These are phyloP conservation scores for Psittacula derbiana DNA, from an alignment of 2,797 vertebrate species.

Conservation along the genomic window DNA sequence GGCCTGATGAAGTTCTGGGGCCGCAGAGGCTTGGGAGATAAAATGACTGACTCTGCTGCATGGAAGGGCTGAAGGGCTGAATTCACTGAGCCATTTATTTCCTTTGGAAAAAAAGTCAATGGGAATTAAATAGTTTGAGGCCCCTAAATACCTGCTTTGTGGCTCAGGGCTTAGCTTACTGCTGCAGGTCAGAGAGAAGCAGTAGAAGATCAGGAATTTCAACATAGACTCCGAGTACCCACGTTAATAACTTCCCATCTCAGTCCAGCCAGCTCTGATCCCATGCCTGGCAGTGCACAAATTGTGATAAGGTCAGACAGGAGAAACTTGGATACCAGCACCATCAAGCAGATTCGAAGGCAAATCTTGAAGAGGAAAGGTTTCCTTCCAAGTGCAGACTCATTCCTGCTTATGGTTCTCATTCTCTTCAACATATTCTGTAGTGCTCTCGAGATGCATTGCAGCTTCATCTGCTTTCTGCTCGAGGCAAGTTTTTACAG, in stretches of 20 bases:
- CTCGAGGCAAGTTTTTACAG: slow-evolving; percentile 30
- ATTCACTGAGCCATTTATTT: not conserved
- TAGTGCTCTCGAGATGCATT: slow-evolving; percentile 16
- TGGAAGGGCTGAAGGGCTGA: not conserved
- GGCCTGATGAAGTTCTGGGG: not conserved
- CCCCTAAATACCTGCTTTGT: not conserved
- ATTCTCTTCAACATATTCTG: not conserved
- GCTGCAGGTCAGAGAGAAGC: not conserved
- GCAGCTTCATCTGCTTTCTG: slow-evolving; percentile 47
- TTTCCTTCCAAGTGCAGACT: slow-evolving; percentile 15
- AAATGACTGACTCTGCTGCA: not conserved
- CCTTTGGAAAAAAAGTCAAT: slow-evolving; percentile 27
- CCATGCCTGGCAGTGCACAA: slow-evolving; percentile 14
- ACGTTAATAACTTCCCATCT: not conserved
- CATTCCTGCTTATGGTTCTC: slow-evolving; percentile 10
- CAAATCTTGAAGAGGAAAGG: slow-evolving; percentile 1
- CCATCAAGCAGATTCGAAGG: slow-evolving; percentile 11
- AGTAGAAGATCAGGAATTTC: not conserved
- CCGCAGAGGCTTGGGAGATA: not conserved
- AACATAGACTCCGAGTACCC: not conserved
- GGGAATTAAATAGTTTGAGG: slow-evolving; percentile 39
- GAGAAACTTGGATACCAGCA: not conserved
- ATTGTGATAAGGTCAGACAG: not conserved
- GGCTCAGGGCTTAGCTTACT: not conserved
- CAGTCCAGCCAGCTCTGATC: not conserved